Evolutionary conservation across 1,140 invertebrate species (phyloP).

Genomic region (Fopius arisanus): DNA sequence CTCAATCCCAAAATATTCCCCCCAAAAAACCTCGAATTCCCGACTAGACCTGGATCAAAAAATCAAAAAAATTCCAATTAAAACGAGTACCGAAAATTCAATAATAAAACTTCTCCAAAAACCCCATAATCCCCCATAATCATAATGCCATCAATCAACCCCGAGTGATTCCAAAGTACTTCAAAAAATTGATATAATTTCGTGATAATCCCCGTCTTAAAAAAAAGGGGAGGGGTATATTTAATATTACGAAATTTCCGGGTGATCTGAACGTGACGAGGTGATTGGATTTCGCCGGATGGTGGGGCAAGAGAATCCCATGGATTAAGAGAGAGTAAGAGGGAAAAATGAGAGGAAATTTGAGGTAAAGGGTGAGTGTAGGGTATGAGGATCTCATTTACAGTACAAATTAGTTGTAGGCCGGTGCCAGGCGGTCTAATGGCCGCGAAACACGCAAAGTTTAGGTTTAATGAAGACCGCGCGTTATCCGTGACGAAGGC

Average conservation of each 20-base stretch:
- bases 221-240: background rate
- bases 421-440: slow-evolving; percentile 53
- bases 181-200: background rate
- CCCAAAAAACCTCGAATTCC: no score
- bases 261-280: background rate
- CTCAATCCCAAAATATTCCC: no score
- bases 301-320: no score
- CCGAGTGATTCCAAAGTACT: background rate
- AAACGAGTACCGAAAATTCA: no score
- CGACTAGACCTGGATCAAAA: no score
- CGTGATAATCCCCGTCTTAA: background rate
- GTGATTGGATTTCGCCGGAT: background rate
- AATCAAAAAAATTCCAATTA: no score
- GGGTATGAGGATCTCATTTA: slow-evolving; percentile 59
- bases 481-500: slow-evolving; percentile 59
- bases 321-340: no score
- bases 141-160: background rate
- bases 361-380: slow-evolving; percentile 14
- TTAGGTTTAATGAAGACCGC: slow-evolving; percentile 62
- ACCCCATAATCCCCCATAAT: background rate
- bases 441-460: slow-evolving; percentile 57
- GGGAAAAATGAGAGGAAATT: background rate
- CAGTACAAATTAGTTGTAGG: slow-evolving; percentile 63
- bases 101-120: background rate
- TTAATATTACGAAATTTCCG: background rate